Base-by-base conservation (phyloP, 2,113 vertebrate genomes). In the Isurus oxyrinchus region DNA sequence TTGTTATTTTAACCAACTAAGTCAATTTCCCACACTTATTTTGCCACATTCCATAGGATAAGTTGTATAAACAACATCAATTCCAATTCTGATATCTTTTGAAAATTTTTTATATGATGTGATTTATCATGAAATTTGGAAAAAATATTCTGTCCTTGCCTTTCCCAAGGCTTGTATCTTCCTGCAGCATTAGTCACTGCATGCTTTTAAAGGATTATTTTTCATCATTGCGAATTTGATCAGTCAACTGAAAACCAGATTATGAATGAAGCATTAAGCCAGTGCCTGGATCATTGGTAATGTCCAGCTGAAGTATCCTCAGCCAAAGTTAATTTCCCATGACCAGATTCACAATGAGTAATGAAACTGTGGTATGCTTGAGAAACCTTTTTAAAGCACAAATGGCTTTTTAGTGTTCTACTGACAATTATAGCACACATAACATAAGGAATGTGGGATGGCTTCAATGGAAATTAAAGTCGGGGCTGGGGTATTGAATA, bases 11-110 rank as follows among this genome's bases (percentile, higher is more conserved):
- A 93, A 93, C 5, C 57, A 93, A 19, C 57, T n/a, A 61, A 61
- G 88, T 61, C 88, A 93, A 93, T n/a, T 93, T 93, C 88, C 88
- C 88, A 93, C 88, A 93, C 88, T 93, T 93, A 93, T 7, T 88
- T 93, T 93, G 25, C 35, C 88, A 61, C 88, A 93, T 93, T 93
- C 55, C 55, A 59, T 19, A n/a, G 55, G 27, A 19, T 59, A 35
- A 31, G 31, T 59, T 93, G 31, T 93, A 93, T 16, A 93, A 93
- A 59, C 55, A 93, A 19, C 57, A 93, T 59, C 88, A 59, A 93
- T 93, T 61, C 55, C 5, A 93, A 61, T 93, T 93, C 88, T 93
- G 55, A 31, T 59, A 13, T 61, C 31, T 61, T 93, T n/a, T 61
- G n/a, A 16, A 21, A 57, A 88, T 16, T 93, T 61, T 14, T 93